phyloP scores from a whole-genome alignment of 2,797 vertebrate genomes.

The Gallinago nigripennis region DNA sequence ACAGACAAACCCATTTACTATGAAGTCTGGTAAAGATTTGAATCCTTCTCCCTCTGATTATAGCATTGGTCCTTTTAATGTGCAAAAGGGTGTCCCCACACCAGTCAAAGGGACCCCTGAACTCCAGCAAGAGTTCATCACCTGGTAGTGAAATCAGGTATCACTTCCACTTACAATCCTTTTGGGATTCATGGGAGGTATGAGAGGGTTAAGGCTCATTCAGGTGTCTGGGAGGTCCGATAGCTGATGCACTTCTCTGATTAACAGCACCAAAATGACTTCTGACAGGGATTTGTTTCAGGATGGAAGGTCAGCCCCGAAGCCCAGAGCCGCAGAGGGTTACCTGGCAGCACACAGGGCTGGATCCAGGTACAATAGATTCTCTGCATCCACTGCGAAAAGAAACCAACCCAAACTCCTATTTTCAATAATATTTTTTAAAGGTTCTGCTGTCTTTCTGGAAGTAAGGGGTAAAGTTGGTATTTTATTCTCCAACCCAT shows the following conservation, averaged over 20 bases:
- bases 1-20: neutral
- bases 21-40: neutral
- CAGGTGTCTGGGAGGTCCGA: neutral
- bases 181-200: neutral
- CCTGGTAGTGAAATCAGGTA: neutral
- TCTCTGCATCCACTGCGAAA: neutral
- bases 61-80: neutral
- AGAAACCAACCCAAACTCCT: rapidly evolving
- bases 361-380: neutral
- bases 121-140: neutral
- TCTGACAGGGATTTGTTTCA: neutral
- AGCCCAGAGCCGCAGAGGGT: neutral
- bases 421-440: neutral
- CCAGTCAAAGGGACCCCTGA: neutral
- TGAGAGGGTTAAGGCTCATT: neutral
- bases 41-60: neutral
- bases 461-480: slow-evolving; percentile 4
- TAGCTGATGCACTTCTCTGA: neutral
- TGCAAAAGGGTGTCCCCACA: neutral
- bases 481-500: slow-evolving; percentile 20
- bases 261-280: neutral
- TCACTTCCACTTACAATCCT: neutral
- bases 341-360: neutral
- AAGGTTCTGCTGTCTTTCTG: neutral
- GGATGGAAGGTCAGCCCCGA: neutral